Evolutionary conservation across 2,113 vertebrate genomes (phyloP), one percentile per base, ranked within the genome.

Genomic region (Amblyornis subalaris): DNA sequence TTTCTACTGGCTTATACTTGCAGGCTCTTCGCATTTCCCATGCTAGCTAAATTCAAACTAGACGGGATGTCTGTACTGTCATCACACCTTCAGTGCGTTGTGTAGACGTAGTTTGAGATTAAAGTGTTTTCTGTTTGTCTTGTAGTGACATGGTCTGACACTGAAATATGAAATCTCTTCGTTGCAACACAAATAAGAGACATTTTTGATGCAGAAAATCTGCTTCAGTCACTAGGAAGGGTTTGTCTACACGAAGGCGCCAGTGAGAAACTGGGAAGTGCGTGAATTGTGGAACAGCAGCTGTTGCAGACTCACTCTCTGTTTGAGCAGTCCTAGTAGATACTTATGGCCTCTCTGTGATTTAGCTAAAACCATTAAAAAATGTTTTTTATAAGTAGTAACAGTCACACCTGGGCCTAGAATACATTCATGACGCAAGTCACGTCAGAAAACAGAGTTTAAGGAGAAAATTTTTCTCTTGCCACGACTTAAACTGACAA

Each of bases 81-180:
- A 90, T 60, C 60, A 18, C 75, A 80, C 54, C 60, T 83, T 48
- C 64, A 35, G 67, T 24, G 10, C 0, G 0, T 33, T 55, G 55
- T 64, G 55, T 48, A 94, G 89, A 71, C 24, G 5, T 6, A 36
- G 55, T 67, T 21, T 14, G 72, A 93, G 88, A 96, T 96, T 88
- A 93, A 94, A 96, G 88, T 9, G 24, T 67, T 92, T 81, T 72
- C 92, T 78, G 40, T 92, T 96, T 92, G 76, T 94, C 83, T 75
- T 67, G 42, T 7, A 67, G 53, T 72, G 83, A 75, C 51, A 57
- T 16, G 28, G 51, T 84, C 86, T 86, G 93, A 85, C 70, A 75
- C 45, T 48, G 69, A 93, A 95, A 66, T 40, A 48, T 22, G 90
- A 93, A 86, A 69, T 65, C 45, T 70, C 80, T 86, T 90, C 83